A percentile compares a stretch with the other conserved stretches of the same genome.
These are phyloP conservation scores for Pachypsylla venusta DNA, from an alignment of 1,140 invertebrate genomes.

Conservation along the genomic window DNA sequence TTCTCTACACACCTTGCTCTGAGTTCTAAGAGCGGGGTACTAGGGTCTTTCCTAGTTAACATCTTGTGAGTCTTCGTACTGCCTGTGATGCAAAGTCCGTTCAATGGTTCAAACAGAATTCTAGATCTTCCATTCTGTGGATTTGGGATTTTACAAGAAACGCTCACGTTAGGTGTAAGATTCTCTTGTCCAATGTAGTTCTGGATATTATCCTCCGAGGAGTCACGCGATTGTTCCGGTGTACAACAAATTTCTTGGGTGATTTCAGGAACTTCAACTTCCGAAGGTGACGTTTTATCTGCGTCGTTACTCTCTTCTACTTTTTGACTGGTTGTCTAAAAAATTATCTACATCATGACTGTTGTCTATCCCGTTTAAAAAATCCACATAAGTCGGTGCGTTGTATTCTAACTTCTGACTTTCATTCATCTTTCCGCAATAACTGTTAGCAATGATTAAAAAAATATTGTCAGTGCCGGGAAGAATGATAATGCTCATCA, in stretches of 20 bases:
- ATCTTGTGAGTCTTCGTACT: not conserved
- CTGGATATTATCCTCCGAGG: no score
- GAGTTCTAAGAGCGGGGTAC: not conserved
- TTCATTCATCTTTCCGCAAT: no score
- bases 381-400: constrained; percentile 1
- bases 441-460: no score
- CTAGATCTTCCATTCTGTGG: not conserved
- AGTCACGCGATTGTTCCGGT: not conserved
- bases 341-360: constrained; percentile 1
- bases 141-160: not conserved
- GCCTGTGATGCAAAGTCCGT: constrained; percentile 2
- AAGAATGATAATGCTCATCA: no score
- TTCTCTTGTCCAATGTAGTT: not conserved
- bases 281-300: no score
- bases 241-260: not conserved
- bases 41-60: not conserved
- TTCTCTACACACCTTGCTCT: not conserved
- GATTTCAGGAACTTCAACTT: not conserved
- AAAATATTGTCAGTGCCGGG: not conserved
- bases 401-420: constrained; percentile 1
- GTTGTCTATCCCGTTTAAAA: not conserved
- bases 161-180: not conserved
- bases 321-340: not conserved
- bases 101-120: constrained; percentile 3
- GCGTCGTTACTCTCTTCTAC: no score